Base-by-base conservation (phyloP, 2,797 vertebrate genomes). In the Chaetophractus vellerosus region DNA sequence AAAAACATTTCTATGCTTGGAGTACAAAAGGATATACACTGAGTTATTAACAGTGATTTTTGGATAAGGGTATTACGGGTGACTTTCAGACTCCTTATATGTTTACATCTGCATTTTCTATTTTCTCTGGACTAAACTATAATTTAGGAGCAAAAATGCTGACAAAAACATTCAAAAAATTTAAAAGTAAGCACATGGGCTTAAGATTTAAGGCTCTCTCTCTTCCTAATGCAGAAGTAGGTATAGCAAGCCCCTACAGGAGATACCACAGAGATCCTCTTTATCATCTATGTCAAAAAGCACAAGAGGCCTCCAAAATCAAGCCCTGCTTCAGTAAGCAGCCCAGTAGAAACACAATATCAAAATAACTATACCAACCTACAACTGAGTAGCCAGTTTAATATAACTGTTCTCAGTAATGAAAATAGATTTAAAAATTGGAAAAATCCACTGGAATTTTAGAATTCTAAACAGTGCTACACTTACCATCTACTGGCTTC, bases 401-500 rank as follows among this genome's bases (percentile, higher is more conserved):
- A 28, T 75, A 66, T n/a, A 93, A 81, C 78, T 86, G n/a, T 59
- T 55, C 59, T 83, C 75, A 92, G 63, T 19, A 86, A 75, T 5
- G 14, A 96, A 81, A 90, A 61, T 50, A 82, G 45, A 50, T 64
- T 92, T 72, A 75, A 75, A 95, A 88, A 59, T 55, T 93, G 15
- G 11, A 93, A 68, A 11, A 78, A 71, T 14, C 45, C 41, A 36
- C 19, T 55, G 31, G 45, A 61, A 55, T 85, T 93, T 94, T 26
- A 88, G 28, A 94, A 90, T 69, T 86, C 33, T 78, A 86, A 91
- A 69, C 10, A 75, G 50, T 19, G 48, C 45, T 91, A 11, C 33
- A 93, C 75, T 71, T 92, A 50, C 18, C 57, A 86, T 14, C 9
- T 83, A 80, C 36, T 71, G 2, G 3, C 69, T 24, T 86, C 31